A percentile compares a stretch with the other conserved stretches of the same genome.
Evolutionary conservation across 2,113 vertebrate genomes (phyloP).

Genomic region (Sigmodon hispidus): DNA sequence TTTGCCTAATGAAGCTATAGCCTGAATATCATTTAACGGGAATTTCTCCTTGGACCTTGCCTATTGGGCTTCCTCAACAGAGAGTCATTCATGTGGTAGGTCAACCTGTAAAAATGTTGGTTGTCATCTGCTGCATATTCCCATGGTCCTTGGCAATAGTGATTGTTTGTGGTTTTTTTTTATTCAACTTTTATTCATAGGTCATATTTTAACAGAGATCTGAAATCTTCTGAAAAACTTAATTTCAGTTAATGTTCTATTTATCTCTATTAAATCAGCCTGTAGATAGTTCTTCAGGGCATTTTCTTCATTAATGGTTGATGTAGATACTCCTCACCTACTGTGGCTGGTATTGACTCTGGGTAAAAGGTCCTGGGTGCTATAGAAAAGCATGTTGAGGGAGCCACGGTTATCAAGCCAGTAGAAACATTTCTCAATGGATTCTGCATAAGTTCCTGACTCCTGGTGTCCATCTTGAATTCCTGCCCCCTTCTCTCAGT

Average conservation of each 20-base stretch:
- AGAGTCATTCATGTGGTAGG: no score
- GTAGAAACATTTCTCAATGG: not conserved
- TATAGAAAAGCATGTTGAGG: not conserved
- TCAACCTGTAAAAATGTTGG: no score
- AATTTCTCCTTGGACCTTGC: no score
- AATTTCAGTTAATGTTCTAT: not conserved
- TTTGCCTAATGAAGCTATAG: no score
- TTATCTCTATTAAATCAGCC: not conserved
- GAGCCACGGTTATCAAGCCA: not conserved
- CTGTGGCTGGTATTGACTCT: not conserved
- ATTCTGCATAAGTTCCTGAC: not conserved
- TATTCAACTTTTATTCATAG: not conserved
- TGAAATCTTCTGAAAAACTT: slow-evolving; percentile 2
- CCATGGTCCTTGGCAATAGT: no score
- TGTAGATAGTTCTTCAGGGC: not conserved
- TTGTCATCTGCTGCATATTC: no score
- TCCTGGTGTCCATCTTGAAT: not conserved
- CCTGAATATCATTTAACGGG: no score
- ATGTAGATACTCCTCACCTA: no score
- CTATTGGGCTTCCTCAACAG: no score
- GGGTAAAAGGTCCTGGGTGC: no score
- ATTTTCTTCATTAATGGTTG: not conserved
- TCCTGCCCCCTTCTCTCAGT: no score
- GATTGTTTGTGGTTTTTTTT: not conserved
- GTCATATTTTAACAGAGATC: not conserved